A percentile compares a stretch with the other conserved stretches of the same genome.
phyloP scores from a whole-genome alignment of 1,140 invertebrate species.

The Thalassaphorura encarpata region DNA sequence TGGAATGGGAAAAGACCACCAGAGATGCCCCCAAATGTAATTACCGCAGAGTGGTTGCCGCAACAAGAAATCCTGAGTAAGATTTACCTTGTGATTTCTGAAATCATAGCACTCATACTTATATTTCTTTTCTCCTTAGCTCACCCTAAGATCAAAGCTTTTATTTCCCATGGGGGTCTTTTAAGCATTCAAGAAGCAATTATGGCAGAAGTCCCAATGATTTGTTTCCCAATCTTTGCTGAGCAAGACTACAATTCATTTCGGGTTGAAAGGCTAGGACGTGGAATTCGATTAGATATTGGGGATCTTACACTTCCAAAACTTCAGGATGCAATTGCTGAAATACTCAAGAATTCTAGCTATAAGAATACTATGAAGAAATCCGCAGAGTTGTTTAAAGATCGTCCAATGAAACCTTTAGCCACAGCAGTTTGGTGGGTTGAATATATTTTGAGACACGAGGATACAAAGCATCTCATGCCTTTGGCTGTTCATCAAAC shows the following conservation, averaged over 20 bases:
- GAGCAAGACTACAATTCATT: constrained; percentile 20
- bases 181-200: constrained; percentile 15
- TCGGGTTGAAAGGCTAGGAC: neutral
- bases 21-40: constrained; percentile 51
- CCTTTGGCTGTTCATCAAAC: constrained; percentile 10
- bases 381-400: constrained; percentile 8
- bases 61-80: constrained; percentile 64
- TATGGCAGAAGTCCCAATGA: constrained; percentile 1
- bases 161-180: constrained; percentile 20
- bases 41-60: constrained; percentile 60
- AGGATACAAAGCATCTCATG: constrained; percentile 1
- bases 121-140: neutral
- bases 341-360: constrained; percentile 19
- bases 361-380: constrained; percentile 7
- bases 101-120: too few species aligned
- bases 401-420: constrained; percentile 10
- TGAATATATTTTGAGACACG: constrained; percentile 18
- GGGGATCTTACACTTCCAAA: neutral
- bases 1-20: constrained; percentile 41
- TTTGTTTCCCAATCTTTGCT: constrained; percentile 13
- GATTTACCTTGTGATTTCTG: constrained; percentile 40
- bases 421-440: constrained; percentile 22
- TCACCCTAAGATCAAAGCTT: constrained; percentile 17
- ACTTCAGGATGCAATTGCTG: neutral
- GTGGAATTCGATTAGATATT: neutral